Conservation (phyloP, 2,888 invertebrate species). For the Taphrorychus bicolor region DNA sequence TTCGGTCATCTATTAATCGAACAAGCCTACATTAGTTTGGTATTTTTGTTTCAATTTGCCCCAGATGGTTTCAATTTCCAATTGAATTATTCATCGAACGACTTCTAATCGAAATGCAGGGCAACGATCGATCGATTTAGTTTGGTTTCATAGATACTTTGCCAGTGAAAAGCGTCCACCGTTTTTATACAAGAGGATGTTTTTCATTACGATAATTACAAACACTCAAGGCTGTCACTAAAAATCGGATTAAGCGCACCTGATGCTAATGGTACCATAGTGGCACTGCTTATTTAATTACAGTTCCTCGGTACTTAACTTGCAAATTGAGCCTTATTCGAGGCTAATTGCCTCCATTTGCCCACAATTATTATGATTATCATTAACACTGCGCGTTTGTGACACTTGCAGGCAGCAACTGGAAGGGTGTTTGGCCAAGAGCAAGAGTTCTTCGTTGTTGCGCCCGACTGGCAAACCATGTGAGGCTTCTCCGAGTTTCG, state of each 20-base stretch:
- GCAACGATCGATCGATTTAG: constrained; percentile 4
- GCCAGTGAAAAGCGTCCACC: no score
- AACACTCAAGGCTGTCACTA: no score
- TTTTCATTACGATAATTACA: no score
- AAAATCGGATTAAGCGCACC: no score
- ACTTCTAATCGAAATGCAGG: neutral
- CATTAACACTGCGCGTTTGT: neutral
- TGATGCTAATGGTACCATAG: no score
- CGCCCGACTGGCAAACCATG: constrained; percentile 24
- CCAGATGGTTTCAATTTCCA: neutral
- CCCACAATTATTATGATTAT: no score
- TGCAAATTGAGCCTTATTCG: no score
- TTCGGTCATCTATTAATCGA: neutral
- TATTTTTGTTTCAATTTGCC: neutral
- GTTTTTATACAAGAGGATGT: no score
- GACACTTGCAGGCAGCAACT: constrained; percentile 50
- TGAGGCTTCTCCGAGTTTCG: constrained; percentile 20
- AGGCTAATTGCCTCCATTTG: no score
- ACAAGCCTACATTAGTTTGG: neutral
- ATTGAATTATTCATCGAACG: neutral
- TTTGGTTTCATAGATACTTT: no score
- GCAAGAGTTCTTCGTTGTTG: constrained; percentile 50
- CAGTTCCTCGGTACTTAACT: no score
- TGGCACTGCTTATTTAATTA: no score
- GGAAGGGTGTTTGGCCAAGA: constrained; percentile 53